Conservation (phyloP, 2,888 invertebrate species). For the Mesochorus sp. region DNA sequence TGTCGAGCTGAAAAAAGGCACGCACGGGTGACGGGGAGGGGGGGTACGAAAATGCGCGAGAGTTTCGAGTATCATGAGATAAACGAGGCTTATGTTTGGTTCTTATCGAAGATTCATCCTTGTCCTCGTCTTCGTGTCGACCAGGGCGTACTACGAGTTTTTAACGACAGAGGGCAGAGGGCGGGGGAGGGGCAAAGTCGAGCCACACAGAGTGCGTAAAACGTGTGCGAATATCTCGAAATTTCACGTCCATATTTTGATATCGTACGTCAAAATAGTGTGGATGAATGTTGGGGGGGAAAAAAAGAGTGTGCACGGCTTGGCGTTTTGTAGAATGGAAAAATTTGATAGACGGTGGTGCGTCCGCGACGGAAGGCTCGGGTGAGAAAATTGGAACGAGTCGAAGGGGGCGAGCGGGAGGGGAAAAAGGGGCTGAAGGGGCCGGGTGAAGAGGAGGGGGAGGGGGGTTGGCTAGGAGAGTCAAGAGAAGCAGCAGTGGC, state of each 20-base stretch:
- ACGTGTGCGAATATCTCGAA: not conserved
- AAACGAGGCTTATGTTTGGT: slow-evolving; percentile 83
- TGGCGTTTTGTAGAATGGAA: no score
- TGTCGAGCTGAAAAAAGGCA: no score
- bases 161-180: slow-evolving; percentile 37
- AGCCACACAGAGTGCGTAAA: not conserved
- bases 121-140: slow-evolving; percentile 85
- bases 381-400: slow-evolving; percentile 10
- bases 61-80: slow-evolving; percentile 77
- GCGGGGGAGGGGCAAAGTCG: not conserved
- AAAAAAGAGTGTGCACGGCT: no score
- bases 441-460: slow-evolving; percentile 20
- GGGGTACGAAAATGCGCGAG: slow-evolving; percentile 54
- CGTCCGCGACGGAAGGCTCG: slow-evolving; percentile 1
- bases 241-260: slow-evolving; percentile 18
- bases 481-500: slow-evolving; percentile 61
- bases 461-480: slow-evolving; percentile 49
- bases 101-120: slow-evolving; percentile 70
- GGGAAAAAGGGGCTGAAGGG: slow-evolving; percentile 38
- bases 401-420: slow-evolving; percentile 38
- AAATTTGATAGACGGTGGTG: slow-evolving; percentile 11
- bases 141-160: slow-evolving; percentile 55
- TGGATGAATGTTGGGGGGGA: not conserved
- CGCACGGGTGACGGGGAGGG: not conserved
- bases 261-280: no score